Evolutionary conservation across 2,888 invertebrate species (phyloP), one percentile per base, ranked within the genome.

Genomic region (Saturnia japonica): DNA sequence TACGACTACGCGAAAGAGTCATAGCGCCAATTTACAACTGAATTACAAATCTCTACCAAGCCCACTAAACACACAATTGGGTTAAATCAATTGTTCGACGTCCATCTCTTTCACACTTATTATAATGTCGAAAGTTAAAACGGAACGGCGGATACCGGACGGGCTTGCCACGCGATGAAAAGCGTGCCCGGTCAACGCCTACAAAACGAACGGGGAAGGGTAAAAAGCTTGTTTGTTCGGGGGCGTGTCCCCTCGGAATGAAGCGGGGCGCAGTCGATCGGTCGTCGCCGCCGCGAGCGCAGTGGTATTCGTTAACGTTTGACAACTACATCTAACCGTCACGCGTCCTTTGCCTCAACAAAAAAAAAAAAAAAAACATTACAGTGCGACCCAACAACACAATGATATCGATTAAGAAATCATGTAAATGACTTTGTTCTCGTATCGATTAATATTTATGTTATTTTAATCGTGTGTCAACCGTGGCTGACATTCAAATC

Each of bases 11-110:
- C 89, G 81, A 91, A 91, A 92, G 91, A 91, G 90, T 89, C 88
- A 87, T 91, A 88, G 80, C 85, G 72, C 83, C 89, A 89, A 93
- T 93, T 93, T 91, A 92, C 93, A 93, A 90, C 91, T 89, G 93
- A 91, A 92, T 93, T 91, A 93, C 93, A 93, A 93, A 93, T 92
- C 91, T 88, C 85, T 85, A 86, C 88, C 86, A 80, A 82, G 84
- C 89, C 85, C 87, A 86, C 90, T 91, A 92, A 93, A 91, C 86
- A 93, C 90, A 93, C 93, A 92, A 90, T 87, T 88, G 82, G 85
- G 88, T 87, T 90, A 91, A 91, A 92, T 91, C 91, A 91, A 92
- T 91, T 88, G 89, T 82, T 74, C 47, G 81, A 78, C 70, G 67
- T 70, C 83, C 68, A 60, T 89, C 89, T 76, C 84, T 74, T 54